Percentiles rank a stretch among this genome's conserved stretches.
phyloP scores from a whole-genome alignment of 2,797 vertebrate genomes.

The Arrhamphus sclerolepis region DNA sequence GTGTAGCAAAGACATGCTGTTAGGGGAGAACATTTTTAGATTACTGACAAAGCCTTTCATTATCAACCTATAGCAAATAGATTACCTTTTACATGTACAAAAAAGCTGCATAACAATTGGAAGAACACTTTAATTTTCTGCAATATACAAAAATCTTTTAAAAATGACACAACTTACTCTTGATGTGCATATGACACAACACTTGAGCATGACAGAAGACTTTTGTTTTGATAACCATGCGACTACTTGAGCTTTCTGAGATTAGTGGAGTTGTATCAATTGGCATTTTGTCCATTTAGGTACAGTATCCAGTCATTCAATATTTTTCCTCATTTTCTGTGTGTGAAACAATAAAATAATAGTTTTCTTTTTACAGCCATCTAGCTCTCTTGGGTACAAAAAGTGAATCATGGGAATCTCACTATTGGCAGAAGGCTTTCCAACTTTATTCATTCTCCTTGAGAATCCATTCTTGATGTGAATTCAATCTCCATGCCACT shows the following conservation, averaged over 20 bases:
- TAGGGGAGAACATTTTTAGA: no score
- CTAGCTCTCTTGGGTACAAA: slow-evolving; percentile 41
- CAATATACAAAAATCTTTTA: no score
- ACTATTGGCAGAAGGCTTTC: slow-evolving; percentile 39
- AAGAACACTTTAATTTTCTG: no score
- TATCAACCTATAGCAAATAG: no score
- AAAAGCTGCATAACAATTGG: no score
- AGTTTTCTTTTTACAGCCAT: slow-evolving; percentile 40
- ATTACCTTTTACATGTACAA: no score
- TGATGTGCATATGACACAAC: no score
- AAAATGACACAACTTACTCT: no score
- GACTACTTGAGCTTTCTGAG: neutral
- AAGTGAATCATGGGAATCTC: slow-evolving; percentile 55
- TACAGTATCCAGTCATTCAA: slow-evolving; percentile 10
- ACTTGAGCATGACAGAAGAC: neutral
- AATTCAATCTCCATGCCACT: slow-evolving; percentile 69
- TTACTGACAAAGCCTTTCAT: no score
- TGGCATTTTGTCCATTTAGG: neutral
- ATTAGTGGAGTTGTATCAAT: neutral
- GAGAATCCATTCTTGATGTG: slow-evolving; percentile 55
- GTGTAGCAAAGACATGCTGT: no score
- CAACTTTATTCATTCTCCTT: slow-evolving; percentile 54
- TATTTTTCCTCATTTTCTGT: slow-evolving; percentile 15
- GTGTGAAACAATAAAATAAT: slow-evolving; percentile 53
- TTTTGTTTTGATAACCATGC: neutral